Evolutionary conservation across 2,888 invertebrate genomes (phyloP).

Genomic region (Leucophenga montana): DNA sequence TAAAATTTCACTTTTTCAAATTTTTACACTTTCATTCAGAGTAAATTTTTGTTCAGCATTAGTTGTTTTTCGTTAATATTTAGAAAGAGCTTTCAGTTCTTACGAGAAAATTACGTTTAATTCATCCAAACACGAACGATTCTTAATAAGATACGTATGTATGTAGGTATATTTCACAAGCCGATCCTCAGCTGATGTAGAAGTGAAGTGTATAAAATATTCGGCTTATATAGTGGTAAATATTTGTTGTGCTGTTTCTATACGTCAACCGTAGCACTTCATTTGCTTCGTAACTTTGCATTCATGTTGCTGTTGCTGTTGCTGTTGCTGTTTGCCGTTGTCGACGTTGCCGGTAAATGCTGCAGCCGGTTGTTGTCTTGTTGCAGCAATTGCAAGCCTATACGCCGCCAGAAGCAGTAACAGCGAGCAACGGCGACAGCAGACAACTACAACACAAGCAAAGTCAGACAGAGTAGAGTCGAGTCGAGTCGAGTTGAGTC

Average conservation of each 20-base stretch:
- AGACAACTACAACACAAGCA: neutral
- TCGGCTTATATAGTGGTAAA: neutral
- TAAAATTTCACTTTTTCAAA: too few species aligned
- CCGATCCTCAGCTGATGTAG: too few species aligned
- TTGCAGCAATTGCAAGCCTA: slow-evolving; percentile 21
- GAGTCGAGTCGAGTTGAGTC: slow-evolving; percentile 13
- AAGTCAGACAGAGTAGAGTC: slow-evolving; percentile 2
- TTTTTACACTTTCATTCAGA: too few species aligned
- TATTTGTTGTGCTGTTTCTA: slow-evolving; percentile 14
- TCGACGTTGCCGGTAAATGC: slow-evolving; percentile 15
- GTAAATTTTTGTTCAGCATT: too few species aligned
- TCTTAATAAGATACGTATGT: too few species aligned
- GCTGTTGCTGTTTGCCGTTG: slow-evolving; percentile 42
- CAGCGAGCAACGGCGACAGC: neutral
- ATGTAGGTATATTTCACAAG: slow-evolving; percentile 7
- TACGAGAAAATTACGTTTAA: too few species aligned
- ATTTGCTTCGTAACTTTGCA: slow-evolving; percentile 66
- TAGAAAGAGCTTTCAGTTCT: too few species aligned
- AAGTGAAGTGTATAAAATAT: too few species aligned
- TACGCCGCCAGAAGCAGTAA: neutral
- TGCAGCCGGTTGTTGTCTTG: slow-evolving; percentile 17
- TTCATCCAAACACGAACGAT: too few species aligned
- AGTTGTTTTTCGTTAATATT: too few species aligned
- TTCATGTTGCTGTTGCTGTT: slow-evolving; percentile 66
- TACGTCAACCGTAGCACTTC: slow-evolving; percentile 60